Evolutionary conservation across 2,113 vertebrate genomes (phyloP).

Genomic region (Nothoprocta perdicaria): DNA sequence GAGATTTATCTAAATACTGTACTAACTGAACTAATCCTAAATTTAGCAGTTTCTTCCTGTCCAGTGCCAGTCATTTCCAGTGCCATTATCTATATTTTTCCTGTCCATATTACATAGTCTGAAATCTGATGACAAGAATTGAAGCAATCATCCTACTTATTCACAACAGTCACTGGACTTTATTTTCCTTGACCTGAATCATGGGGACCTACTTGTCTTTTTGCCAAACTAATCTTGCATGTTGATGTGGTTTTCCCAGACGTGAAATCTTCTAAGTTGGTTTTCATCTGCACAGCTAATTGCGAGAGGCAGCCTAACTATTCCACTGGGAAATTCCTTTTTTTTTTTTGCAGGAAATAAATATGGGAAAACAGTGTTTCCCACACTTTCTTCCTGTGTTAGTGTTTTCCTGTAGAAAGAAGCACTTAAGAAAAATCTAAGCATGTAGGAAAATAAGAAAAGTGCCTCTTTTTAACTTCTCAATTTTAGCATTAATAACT

Average conservation of each 20-base stretch:
- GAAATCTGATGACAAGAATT: neutral
- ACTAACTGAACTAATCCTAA: slow-evolving; percentile 14
- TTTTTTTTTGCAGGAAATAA: slow-evolving; percentile 31
- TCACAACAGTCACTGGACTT: neutral
- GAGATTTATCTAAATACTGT: slow-evolving; percentile 1
- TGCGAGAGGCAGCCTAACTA: slow-evolving; percentile 21
- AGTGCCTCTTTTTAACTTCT: neutral
- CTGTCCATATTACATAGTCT: neutral
- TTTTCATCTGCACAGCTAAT: slow-evolving; percentile 42
- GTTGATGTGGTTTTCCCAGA: slow-evolving; percentile 23
- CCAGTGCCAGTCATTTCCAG: neutral
- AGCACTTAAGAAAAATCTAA: neutral
- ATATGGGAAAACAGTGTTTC: slow-evolving; percentile 43
- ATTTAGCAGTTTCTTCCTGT: neutral
- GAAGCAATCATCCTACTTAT: neutral
- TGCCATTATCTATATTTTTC: neutral
- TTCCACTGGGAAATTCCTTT: slow-evolving; percentile 39
- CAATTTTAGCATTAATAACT: neutral
- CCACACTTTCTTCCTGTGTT: neutral
- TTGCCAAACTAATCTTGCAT: slow-evolving; percentile 5
- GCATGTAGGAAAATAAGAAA: neutral
- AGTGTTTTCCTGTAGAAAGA: neutral
- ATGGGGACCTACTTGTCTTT: neutral
- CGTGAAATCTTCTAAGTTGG: slow-evolving; percentile 30
- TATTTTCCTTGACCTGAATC: neutral